A percentile compares a stretch with the other conserved stretches of the same genome.
phyloP scores from a whole-genome alignment of 2,113 vertebrate genomes.

The Marcusenius ussheri region DNA sequence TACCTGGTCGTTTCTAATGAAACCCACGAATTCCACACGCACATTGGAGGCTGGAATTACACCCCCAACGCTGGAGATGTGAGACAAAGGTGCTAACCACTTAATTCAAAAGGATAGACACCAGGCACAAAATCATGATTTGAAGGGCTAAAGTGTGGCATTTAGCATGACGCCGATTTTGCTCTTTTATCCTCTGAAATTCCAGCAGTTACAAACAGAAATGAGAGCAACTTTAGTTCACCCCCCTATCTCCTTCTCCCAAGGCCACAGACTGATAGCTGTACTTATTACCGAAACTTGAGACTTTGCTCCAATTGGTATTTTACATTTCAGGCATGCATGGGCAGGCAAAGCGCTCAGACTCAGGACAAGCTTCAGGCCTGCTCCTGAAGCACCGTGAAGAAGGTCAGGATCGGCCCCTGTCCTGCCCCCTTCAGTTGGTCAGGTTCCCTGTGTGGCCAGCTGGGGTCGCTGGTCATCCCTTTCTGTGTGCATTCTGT shows the following conservation, averaged over 20 bases:
- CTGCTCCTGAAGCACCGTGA: not conserved
- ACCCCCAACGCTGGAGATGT: not conserved
- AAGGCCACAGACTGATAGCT: slow-evolving; percentile 58
- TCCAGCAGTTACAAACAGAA: not conserved
- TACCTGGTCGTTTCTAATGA: not conserved
- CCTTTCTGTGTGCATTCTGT: not conserved
- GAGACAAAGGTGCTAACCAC: not conserved
- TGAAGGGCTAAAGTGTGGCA: not conserved
- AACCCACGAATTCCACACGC: not conserved
- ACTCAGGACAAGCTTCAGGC: not conserved
- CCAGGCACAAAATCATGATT: not conserved
- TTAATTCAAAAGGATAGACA: not conserved
- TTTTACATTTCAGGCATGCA: slow-evolving; percentile 58
- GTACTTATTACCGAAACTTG: slow-evolving; percentile 65
- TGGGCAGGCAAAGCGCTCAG: slow-evolving; percentile 42
- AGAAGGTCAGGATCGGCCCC: not conserved
- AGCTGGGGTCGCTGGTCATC: not conserved
- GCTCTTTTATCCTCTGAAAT: slow-evolving; percentile 39
- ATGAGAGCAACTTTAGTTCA: not conserved
- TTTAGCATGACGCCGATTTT: not conserved
- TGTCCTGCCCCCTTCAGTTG: not conserved
- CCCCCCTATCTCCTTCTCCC: not conserved
- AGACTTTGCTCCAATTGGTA: slow-evolving; percentile 54
- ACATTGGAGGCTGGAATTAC: not conserved
- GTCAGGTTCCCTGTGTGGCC: not conserved